Evolutionary conservation across 1,140 invertebrate species (phyloP), one percentile per base, ranked within the genome.

Genomic region (Nixonia krombeini): DNA sequence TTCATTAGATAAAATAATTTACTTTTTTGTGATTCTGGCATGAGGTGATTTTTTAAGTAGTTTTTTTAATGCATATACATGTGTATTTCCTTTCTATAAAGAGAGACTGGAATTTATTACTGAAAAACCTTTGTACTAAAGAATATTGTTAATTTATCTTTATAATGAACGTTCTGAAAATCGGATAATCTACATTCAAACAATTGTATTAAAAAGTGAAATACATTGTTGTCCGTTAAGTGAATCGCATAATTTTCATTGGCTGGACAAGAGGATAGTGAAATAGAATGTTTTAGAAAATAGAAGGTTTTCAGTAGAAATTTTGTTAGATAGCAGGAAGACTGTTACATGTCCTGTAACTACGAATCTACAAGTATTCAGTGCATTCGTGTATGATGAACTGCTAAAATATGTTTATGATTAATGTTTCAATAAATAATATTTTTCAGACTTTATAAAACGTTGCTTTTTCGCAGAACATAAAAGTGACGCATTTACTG

Each of bases 381-480:
- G 31, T 33, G 55, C 45, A 42, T 5, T 29, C 15, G 17, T 13
- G 26, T 33, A 9, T 29, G 12, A 35, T 13, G 2, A 15, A 44
- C 37, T 18, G 26, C 31, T 46, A 33, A 25, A 47, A 7, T 15
- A 3, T 21, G 21, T 3, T 21, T 28, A 46, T 57, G 15, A 31
- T n/a, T n/a, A n/a, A n/a, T n/a, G n/a, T 35, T 18, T 13, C 25
- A 5, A 29, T 29, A 25, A 57, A 50, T 35, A 45, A 26, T 52
- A 37, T 52, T 40, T 25, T 15, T 61, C 57, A 61, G 57, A 61
- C 57, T 61, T 61, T 49, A 7, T 52, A 28, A 52, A 35, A 29
- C 23, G 33, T 46, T 31, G 21, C 5, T 17, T 52, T 31, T 29
- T 41, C 45, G 33, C 8, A 31, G 10, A 9, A 12, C 15, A n/a